phyloP scores from a whole-genome alignment of 2,113 vertebrate species.

The Piaya cayana region DNA sequence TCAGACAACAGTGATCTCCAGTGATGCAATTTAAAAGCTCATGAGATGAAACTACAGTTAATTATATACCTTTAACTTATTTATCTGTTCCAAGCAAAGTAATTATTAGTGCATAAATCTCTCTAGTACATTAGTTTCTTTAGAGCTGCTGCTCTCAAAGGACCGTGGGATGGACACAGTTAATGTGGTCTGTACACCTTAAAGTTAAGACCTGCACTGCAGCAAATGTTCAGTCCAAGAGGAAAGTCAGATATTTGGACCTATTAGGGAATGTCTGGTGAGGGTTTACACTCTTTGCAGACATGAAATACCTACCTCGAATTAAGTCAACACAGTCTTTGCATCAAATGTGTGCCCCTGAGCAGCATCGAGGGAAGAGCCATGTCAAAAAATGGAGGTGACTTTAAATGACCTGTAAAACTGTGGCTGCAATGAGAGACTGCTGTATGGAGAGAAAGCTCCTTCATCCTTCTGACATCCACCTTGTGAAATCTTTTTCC shows the following conservation, averaged over 20 bases:
- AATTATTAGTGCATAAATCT: slow-evolving; percentile 40
- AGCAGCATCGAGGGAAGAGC: neutral
- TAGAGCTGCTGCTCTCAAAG: neutral
- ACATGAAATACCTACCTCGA: neutral
- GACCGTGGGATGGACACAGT: neutral
- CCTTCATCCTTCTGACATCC: neutral
- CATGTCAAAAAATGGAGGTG: neutral
- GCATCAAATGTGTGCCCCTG: neutral
- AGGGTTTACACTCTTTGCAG: neutral
- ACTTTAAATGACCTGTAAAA: neutral
- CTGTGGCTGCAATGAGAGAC: neutral
- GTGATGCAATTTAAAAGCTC: slow-evolving; percentile 52
- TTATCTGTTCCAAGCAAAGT: slow-evolving; percentile 70
- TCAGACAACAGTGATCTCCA: slow-evolving; percentile 48
- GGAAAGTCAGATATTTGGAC: neutral
- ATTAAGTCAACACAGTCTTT: neutral
- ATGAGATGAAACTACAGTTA: slow-evolving; percentile 39
- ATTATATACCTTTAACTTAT: slow-evolving; percentile 61
- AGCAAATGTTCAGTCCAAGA: neutral
- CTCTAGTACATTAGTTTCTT: neutral
- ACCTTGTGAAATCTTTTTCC: neutral
- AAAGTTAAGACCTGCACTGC: neutral
- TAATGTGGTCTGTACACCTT: neutral
- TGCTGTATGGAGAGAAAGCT: neutral
- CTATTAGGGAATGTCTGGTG: neutral